Evolutionary conservation across 2,888 invertebrate genomes (phyloP).

Genomic region (Drosophila multiciliata): DNA sequence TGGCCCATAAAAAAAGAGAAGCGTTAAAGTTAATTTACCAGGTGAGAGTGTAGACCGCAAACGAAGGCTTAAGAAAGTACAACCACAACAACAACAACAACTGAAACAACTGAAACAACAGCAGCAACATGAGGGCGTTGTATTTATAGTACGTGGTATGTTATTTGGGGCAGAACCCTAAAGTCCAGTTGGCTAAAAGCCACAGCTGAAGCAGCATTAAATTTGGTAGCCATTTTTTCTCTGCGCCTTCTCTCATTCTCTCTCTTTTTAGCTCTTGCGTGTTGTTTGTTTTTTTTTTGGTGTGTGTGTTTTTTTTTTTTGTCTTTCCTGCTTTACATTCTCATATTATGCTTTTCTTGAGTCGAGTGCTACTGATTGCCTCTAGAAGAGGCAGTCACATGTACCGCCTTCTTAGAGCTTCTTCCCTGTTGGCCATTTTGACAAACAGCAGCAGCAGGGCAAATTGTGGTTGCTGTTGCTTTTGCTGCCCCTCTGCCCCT

Average conservation of each 20-base stretch:
- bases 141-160: conserved; percentile 55
- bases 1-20: conserved; percentile 52
- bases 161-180: conserved; percentile 46
- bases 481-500: not conserved
- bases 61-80: conserved; percentile 16
- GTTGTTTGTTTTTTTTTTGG: conserved; percentile 1
- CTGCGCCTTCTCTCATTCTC: conserved; percentile 13
- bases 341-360: conserved; percentile 55
- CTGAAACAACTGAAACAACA: conserved; percentile 11
- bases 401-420: conserved; percentile 56
- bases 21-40: conserved; percentile 52
- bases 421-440: conserved; percentile 71
- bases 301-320: conserved; percentile 14
- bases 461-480: conserved; percentile 40
- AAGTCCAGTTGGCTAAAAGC: conserved; percentile 50
- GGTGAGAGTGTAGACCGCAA: conserved; percentile 53
- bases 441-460: conserved; percentile 55
- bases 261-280: conserved; percentile 1
- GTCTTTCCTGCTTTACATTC: conserved; percentile 59
- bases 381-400: conserved; percentile 43
- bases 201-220: conserved; percentile 36
- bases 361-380: conserved; percentile 64
- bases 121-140: conserved; percentile 49
- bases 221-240: conserved; percentile 60
- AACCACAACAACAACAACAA: conserved; percentile 10